These are phyloP conservation scores for Cryptophagus acutangulus DNA, from an alignment of 2,888 invertebrate genomes.

Conservation along the genomic window DNA sequence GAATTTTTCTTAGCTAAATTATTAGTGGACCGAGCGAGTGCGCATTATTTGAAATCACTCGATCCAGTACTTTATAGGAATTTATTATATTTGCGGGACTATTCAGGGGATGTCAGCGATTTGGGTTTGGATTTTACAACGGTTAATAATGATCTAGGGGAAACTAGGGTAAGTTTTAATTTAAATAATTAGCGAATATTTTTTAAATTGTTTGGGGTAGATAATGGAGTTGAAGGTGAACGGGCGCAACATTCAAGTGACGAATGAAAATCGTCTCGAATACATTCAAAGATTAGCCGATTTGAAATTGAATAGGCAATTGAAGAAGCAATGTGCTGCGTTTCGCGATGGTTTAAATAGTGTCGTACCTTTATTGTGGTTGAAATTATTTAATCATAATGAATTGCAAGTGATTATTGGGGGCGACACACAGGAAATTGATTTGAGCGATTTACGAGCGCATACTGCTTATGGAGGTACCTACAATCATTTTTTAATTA, in stretches of 20 bases:
- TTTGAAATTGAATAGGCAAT: constrained; percentile 89
- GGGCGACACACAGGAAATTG: constrained; percentile 90
- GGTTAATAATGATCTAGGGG: constrained; percentile 83
- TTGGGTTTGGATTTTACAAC: constrained; percentile 91
- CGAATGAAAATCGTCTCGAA: constrained; percentile 87
- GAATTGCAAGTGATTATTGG: constrained; percentile 97
- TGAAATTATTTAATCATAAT: constrained; percentile 89
- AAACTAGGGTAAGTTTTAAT: constrained; percentile 60
- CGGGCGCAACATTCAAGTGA: constrained; percentile 86
- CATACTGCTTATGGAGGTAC: constrained; percentile 84
- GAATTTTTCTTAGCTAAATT: constrained; percentile 91
- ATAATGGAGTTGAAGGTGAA: constrained; percentile 86
- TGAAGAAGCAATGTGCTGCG: constrained; percentile 77
- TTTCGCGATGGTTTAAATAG: constrained; percentile 87
- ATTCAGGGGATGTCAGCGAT: constrained; percentile 79
- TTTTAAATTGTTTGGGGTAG: constrained; percentile 42
- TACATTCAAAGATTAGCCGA: constrained; percentile 96
- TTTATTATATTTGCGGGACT: constrained; percentile 79
- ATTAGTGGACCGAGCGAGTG: constrained; percentile 69
- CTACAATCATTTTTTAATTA: constrained; percentile 1
- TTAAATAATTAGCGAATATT: constrained; percentile 12
- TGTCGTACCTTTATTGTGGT: constrained; percentile 87
- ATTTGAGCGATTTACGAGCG: constrained; percentile 78
- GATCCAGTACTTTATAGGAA: constrained; percentile 92
- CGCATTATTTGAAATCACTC: constrained; percentile 88